Conservation (phyloP, 1,140 invertebrate genomes). For the Aphelenchoides avenae region DNA sequence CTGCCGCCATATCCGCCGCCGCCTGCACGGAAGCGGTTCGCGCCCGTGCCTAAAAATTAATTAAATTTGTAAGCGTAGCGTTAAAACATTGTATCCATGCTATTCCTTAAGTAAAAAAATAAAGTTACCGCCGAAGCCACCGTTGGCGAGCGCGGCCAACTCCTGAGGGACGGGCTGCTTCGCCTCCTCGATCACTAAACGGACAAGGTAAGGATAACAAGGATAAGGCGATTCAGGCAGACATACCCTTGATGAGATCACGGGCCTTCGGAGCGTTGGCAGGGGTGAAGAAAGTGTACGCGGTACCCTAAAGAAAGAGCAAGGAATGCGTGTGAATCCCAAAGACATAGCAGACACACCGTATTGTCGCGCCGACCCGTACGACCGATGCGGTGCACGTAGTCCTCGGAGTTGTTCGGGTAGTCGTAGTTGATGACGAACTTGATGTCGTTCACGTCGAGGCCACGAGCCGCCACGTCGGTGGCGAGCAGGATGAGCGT, state of each 20-base stretch:
- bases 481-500: slow-evolving; percentile 88
- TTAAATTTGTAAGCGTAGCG: too few relatives aligned
- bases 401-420: slow-evolving; percentile 70
- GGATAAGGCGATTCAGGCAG: too few relatives aligned
- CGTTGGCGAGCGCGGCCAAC: slow-evolving; percentile 17
- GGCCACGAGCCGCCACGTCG: slow-evolving; percentile 94
- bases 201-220: too few relatives aligned
- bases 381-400: slow-evolving; percentile 95
- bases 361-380: slow-evolving; percentile 79
- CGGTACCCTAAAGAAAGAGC: slow-evolving; percentile 69
- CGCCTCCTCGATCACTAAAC: slow-evolving; percentile 42
- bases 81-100: too few relatives aligned
- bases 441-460: slow-evolving; percentile 98
- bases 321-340: background rate
- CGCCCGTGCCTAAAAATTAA: too few relatives aligned
- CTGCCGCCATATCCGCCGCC: slow-evolving; percentile 2
- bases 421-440: slow-evolving; percentile 99
- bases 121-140: too few relatives aligned
- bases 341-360: slow-evolving; percentile 7
- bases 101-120: too few relatives aligned
- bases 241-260: slow-evolving; percentile 55
- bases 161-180: slow-evolving; percentile 44
- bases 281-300: slow-evolving; percentile 95
- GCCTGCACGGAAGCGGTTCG: slow-evolving; percentile 14
- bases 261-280: slow-evolving; percentile 67